phyloP scores from a whole-genome alignment of 2,113 vertebrate genomes.

The Zonotrichia leucophrys region DNA sequence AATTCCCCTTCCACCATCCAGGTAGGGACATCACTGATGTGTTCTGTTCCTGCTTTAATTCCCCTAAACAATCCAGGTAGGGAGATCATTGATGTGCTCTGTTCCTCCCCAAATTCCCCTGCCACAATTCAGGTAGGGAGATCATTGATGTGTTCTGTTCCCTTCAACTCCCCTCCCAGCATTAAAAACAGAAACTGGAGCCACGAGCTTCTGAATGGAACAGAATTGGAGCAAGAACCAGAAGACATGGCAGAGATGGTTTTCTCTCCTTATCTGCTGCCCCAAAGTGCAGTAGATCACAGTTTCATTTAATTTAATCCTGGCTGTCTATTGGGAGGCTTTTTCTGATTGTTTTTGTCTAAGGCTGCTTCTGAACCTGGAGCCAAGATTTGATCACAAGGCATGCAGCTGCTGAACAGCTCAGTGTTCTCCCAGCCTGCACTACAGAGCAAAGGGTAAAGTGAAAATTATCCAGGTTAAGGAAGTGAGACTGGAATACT shows the following conservation, averaged over 20 bases:
- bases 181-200: not conserved
- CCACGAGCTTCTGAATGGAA: fast-evolving
- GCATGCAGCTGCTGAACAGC: not conserved
- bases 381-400: not conserved
- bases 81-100: too few relatives aligned
- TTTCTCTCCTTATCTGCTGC: not conserved
- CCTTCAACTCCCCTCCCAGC: not conserved
- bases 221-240: not conserved
- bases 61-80: too few relatives aligned
- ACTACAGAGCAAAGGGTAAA: not conserved
- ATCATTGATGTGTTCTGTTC: not conserved
- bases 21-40: too few relatives aligned
- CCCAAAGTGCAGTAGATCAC: not conserved
- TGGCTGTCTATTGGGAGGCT: not conserved
- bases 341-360: not conserved
- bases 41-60: too few relatives aligned
- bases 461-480: not conserved
- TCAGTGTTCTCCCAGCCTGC: not conserved
- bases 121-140: too few relatives aligned
- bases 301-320: not conserved
- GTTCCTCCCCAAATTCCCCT: too few relatives aligned
- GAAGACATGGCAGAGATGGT: not conserved
- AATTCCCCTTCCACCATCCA: too few relatives aligned
- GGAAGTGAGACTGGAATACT: not conserved
- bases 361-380: not conserved